phyloP scores from a whole-genome alignment of 2,113 vertebrate species.

The Aplodontia rufa region DNA sequence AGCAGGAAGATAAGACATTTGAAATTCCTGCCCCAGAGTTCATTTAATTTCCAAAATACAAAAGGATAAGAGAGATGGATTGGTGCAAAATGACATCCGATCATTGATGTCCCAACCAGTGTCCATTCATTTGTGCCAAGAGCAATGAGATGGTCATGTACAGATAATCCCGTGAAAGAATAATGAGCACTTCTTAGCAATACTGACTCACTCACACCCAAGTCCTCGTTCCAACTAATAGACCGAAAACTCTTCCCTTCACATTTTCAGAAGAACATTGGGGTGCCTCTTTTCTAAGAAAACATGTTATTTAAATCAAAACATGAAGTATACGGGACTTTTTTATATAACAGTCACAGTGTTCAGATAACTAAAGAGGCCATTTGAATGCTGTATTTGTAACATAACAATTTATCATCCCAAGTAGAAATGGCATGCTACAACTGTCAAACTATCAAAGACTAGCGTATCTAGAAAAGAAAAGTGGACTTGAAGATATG shows the following conservation, averaged over 20 bases:
- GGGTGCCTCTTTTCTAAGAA: neutral
- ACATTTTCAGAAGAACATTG: neutral
- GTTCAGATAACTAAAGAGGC: neutral
- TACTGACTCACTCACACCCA: neutral
- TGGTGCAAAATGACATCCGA: neutral
- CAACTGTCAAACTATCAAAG: neutral
- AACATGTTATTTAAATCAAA: neutral
- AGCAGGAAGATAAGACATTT: conserved; percentile 40
- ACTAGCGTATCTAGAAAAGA: neutral
- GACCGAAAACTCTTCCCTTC: neutral
- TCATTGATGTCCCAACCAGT: neutral
- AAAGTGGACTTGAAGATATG: neutral
- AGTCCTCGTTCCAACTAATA: neutral
- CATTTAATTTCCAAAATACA: conserved; percentile 41
- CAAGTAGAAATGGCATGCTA: neutral
- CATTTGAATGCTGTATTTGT: neutral
- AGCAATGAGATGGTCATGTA: neutral
- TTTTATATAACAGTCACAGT: neutral
- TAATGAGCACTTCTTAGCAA: neutral
- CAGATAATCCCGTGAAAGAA: neutral
- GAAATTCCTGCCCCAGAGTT: conserved; percentile 2
- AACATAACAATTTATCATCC: neutral
- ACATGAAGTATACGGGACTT: neutral
- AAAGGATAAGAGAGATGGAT: neutral
- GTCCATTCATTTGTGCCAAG: neutral